Percentiles rank a stretch among this genome's conserved stretches.
Evolutionary conservation across 1,140 invertebrate genomes (phyloP).

Genomic region (Tetramorium parvispinum): DNA sequence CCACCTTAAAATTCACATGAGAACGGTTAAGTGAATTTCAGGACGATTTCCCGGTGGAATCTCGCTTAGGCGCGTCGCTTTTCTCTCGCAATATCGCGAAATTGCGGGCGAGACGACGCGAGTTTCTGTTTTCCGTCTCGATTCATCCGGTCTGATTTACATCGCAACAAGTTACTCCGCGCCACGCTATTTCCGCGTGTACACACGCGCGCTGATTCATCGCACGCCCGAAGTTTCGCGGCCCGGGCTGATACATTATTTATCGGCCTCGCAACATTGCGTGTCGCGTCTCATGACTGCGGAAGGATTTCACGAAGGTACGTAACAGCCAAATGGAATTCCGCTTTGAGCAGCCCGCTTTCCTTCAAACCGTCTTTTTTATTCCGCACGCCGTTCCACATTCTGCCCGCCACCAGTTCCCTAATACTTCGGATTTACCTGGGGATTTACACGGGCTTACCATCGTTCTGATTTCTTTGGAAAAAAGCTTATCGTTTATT

Average conservation of each 20-base stretch:
- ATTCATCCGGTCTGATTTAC: constrained; percentile 68
- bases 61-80: neutral
- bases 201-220: constrained; percentile 64
- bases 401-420: neutral
- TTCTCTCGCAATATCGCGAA: constrained; percentile 36
- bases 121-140: constrained; percentile 66
- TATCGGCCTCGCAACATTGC: constrained; percentile 62
- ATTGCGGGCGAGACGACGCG: constrained; percentile 27
- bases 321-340: constrained; percentile 29
- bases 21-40: constrained; percentile 12
- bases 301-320: constrained; percentile 47
- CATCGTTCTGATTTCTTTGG: neutral
- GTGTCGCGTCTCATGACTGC: constrained; percentile 5
- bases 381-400: neutral
- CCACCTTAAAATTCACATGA: neutral
- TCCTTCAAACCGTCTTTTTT: constrained; percentile 12
- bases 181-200: constrained; percentile 54
- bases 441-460: neutral
- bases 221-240: constrained; percentile 56
- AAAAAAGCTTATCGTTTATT: constrained; percentile 15
- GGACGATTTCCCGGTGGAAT: constrained; percentile 1
- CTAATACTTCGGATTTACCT: constrained; percentile 21
- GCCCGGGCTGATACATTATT: constrained; percentile 69
- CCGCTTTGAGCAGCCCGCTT: constrained; percentile 1
- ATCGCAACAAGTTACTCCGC: constrained; percentile 67